Percentiles rank a stretch among this genome's conserved stretches.
Evolutionary conservation across 2,797 vertebrate species (phyloP).

Genomic region (Holocentrus rufus): DNA sequence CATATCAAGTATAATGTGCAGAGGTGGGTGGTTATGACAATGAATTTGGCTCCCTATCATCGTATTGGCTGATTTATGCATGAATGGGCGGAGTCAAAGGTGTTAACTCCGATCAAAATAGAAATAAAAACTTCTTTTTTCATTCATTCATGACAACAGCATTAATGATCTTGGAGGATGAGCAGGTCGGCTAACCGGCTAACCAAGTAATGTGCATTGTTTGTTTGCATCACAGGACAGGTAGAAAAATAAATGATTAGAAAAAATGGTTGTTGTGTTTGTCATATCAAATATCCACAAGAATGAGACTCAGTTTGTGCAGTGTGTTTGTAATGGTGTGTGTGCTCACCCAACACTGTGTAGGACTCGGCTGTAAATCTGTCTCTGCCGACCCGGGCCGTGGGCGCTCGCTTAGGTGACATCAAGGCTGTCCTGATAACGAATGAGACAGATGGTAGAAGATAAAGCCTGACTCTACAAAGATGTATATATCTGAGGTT

Average conservation of each 20-base stretch:
- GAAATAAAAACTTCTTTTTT: no score
- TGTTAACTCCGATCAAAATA: no score
- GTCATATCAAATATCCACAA: not conserved
- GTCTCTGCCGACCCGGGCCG: conserved; percentile 87
- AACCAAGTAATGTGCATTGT: no score
- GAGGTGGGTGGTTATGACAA: no score
- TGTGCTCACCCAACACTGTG: conserved; percentile 91
- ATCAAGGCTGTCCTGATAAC: conserved; percentile 85
- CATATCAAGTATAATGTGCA: no score
- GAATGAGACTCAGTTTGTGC: not conserved
- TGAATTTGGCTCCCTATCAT: no score
- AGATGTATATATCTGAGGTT: not conserved
- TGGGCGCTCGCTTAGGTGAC: conserved; percentile 91
- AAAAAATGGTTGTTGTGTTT: not conserved
- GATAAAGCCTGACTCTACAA: not conserved
- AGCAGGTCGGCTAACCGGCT: no score
- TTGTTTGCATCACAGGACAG: no score
- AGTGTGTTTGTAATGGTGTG: not conserved
- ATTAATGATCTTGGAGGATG: no score
- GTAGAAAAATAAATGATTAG: not conserved
- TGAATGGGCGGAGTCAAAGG: no score
- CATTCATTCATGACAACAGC: no score
- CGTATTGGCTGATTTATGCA: no score
- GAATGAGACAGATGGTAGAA: conserved; percentile 3
- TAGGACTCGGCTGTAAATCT: conserved; percentile 96